Conservation (phyloP, 2,113 vertebrate species). For the Catharus fuscescens region DNA sequence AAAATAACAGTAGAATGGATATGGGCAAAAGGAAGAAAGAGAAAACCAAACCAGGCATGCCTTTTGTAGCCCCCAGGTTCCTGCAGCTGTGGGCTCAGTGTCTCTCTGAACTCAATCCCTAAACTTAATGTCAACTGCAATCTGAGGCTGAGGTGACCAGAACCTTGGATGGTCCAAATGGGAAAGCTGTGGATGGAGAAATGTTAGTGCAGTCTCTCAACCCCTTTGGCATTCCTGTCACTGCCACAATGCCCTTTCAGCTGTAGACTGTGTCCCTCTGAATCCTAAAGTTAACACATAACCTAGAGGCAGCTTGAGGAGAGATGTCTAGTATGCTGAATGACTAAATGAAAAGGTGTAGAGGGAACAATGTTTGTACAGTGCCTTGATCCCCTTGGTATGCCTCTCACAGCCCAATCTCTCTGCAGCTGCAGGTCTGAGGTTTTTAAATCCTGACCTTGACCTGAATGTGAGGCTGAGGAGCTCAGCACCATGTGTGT, state of each 20-base stretch:
- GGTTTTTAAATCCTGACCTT: neutral
- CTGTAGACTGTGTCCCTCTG: neutral
- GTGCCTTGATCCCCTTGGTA: neutral
- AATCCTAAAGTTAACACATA: neutral
- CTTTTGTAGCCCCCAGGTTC: neutral
- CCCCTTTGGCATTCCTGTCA: too few relatives aligned
- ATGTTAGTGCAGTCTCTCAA: too few relatives aligned
- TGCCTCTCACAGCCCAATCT: neutral
- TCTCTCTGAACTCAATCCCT: neutral
- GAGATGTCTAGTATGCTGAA: too few relatives aligned
- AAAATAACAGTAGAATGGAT: neutral
- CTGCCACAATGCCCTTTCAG: neutral
- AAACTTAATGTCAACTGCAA: neutral
- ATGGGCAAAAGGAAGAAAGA: neutral
- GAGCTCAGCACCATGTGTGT: rapidly evolving
- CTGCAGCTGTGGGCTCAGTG: neutral
- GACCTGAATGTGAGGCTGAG: neutral
- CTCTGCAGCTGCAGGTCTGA: neutral
- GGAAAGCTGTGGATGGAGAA: neutral
- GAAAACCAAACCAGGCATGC: neutral
- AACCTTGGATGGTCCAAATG: neutral
- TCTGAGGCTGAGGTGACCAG: neutral
- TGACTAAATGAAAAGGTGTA: neutral
- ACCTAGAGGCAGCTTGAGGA: neutral
- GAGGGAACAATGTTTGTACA: neutral